Base-by-base conservation (phyloP, 1,140 invertebrate genomes). In the Battus philenor region DNA sequence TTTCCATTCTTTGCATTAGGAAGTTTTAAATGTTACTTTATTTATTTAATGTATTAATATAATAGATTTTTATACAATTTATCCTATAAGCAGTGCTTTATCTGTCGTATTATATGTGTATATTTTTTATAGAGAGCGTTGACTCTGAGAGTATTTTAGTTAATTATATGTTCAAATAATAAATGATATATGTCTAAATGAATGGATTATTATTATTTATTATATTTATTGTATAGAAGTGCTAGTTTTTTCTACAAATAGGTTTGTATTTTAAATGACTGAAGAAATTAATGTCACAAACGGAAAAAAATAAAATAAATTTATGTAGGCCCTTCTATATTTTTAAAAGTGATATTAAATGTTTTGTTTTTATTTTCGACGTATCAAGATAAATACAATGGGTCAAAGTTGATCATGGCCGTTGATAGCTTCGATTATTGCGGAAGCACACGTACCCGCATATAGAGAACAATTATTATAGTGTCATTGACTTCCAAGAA, bases 401-500 rank as follows among this genome's bases (percentile, higher is more conserved):
- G 44, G 54, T 54, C 51, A 49, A 49, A 43, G 45, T 39, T 54
- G 50, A 50, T 54, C 56, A 41, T 32, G 46, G 49, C 24, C 30
- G 13, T 31, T 47, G 62, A 55, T 56, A 51, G 26, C 27, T 12
- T 18, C 41, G 31, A 38, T 30, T 38, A 18, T 43, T 59, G 45
- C 56, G 56, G 54, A 57, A 64, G 56, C 46, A 53, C 51, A 60
- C 57, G 57, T 59, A 53, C 24, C 22, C 12, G 43, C 15, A 9
- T 29, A 49, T 44, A 53, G 18, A 16, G 22, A 9, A 17, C 12
- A 27, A 17, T 38, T 18, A 47, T 31, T 11, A 26, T 29, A 39
- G 11, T 39, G 38, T 47, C 50, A 29, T 44, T 39, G 36, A 39
- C 36, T 24, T n/a, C n/a, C n/a, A n/a, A n/a, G n/a, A n/a, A n/a